Conservation (phyloP, 2,113 vertebrate genomes). For the Gallinago jamesoni region DNA sequence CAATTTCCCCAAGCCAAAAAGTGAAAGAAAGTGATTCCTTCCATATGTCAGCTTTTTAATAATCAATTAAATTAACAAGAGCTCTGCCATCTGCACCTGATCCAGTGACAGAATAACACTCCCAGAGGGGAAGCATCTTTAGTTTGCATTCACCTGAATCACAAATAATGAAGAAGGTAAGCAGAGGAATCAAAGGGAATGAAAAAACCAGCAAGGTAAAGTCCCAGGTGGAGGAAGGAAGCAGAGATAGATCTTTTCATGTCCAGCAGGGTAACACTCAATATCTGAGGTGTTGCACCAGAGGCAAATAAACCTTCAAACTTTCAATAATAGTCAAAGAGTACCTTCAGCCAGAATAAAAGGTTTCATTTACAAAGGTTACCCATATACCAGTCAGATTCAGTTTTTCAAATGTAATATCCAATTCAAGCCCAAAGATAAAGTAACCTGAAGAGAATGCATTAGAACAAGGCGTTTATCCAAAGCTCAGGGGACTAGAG, state of each 20-base stretch:
- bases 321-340: background rate
- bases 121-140: background rate
- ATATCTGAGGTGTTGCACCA: background rate
- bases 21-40: background rate
- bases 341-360: background rate
- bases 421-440: background rate
- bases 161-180: slow-evolving; percentile 9
- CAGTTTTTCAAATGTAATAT: background rate
- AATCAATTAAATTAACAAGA: slow-evolving; percentile 39
- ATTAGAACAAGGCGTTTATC: background rate
- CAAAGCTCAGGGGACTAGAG: background rate
- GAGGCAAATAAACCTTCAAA: background rate
- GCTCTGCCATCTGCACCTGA: slow-evolving; percentile 36
- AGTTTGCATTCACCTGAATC: background rate
- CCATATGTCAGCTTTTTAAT: slow-evolving; percentile 51
- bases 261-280: background rate
- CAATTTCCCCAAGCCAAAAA: slow-evolving; percentile 1
- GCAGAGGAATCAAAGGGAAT: slow-evolving; percentile 11
- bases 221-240: background rate
- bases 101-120: slow-evolving; percentile 19
- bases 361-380: background rate
- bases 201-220: background rate
- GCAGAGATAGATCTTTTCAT: background rate
- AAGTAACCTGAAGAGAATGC: background rate
- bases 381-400: background rate